Conservation (phyloP, 2,113 vertebrate genomes). For the Drymodes brunneopygia region DNA sequence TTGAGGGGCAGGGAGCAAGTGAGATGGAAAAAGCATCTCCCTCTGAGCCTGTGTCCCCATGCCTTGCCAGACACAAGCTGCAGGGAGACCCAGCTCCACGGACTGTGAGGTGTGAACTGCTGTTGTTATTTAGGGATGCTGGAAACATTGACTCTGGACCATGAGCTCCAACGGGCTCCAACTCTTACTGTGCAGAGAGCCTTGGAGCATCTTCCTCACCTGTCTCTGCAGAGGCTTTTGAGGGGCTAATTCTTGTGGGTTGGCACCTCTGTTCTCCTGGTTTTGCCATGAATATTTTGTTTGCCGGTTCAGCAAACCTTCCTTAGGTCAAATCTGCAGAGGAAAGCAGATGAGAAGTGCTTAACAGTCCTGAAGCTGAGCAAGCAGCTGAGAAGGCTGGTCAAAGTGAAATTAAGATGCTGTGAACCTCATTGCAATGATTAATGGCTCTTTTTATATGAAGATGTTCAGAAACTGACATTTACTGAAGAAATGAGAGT, state of each 20-base stretch:
- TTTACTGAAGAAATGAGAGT: background rate
- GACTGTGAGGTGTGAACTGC: background rate
- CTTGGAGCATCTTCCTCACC: background rate
- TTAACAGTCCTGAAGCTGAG: background rate
- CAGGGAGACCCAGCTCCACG: background rate
- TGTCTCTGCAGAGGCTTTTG: background rate
- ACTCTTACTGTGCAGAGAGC: accelerated
- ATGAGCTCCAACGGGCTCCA: accelerated
- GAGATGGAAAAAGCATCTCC: background rate
- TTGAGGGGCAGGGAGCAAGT: background rate
- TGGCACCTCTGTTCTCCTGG: background rate
- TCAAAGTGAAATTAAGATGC: background rate
- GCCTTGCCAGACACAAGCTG: background rate
- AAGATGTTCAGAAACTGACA: background rate
- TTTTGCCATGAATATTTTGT: background rate
- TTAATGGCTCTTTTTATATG: conserved; percentile 9
- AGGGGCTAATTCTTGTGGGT: background rate
- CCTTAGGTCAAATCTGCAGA: background rate
- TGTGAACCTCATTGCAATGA: background rate
- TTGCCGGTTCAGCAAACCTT: background rate
- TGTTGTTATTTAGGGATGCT: background rate
- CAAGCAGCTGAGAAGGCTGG: background rate
- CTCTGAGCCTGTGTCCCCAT: background rate
- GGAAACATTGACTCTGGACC: background rate
- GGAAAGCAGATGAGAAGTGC: background rate